phyloP scores from a whole-genome alignment of 1,140 invertebrate genomes.

The Bacillus rossius region DNA sequence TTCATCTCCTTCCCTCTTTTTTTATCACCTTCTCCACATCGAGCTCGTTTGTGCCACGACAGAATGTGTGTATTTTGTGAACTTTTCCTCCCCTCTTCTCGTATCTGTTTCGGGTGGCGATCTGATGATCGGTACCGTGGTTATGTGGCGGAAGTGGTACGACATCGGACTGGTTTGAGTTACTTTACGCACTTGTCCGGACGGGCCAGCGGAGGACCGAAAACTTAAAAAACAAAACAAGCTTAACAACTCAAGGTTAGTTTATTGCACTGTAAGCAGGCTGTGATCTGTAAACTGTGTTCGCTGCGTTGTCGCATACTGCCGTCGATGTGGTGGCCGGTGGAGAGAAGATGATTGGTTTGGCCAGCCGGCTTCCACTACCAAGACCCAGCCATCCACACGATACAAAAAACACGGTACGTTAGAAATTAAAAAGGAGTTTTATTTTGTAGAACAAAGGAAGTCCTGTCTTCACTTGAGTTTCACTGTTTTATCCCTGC shows the following conservation, averaged over 20 bases:
- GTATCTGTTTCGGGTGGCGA: too few species aligned
- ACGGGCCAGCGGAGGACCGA: too few species aligned
- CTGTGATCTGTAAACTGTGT: conserved; percentile 30
- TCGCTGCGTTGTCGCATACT: conserved; percentile 18
- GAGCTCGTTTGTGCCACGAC: conserved; percentile 1
- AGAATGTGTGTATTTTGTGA: too few species aligned
- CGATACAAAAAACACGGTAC: conserved; percentile 3
- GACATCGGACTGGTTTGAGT: too few species aligned
- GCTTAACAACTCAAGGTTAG: not conserved
- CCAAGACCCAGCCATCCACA: conserved; percentile 11
- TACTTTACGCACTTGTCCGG: too few species aligned
- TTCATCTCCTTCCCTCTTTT: conserved; percentile 8
- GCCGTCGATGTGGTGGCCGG: not conserved
- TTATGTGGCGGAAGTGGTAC: too few species aligned
- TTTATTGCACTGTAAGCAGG: too few species aligned
- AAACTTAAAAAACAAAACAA: too few species aligned
- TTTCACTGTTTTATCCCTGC: conserved; percentile 4
- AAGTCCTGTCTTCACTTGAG: conserved; percentile 14
- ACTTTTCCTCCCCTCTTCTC: too few species aligned
- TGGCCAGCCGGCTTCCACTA: conserved; percentile 8
- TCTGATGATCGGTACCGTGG: too few species aligned
- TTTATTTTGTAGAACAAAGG: not conserved
- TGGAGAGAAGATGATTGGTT: not conserved
- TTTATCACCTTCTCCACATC: conserved; percentile 9
- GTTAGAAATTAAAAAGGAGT: not conserved